Conservation (phyloP, 1,140 invertebrate genomes). For the Chrysoperla carnea region DNA sequence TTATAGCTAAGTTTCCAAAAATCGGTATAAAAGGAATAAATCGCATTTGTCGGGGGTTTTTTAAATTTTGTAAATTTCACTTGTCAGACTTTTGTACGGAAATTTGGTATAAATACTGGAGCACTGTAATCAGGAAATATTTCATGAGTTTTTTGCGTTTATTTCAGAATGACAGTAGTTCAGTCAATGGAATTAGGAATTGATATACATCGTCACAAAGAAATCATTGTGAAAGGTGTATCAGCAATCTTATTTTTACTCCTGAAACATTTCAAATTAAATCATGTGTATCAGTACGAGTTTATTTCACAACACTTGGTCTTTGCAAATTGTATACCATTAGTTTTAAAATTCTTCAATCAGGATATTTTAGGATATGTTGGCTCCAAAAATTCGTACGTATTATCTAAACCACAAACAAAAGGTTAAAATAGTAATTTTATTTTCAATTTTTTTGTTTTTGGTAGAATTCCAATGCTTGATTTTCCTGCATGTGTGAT, state of each 20-base stretch:
- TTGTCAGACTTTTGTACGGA: too few relatives aligned
- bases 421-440: neutral
- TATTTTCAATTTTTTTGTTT: slow-evolving; percentile 1
- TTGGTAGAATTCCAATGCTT: slow-evolving; percentile 66
- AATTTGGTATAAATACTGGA: neutral
- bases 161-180: slow-evolving; percentile 68
- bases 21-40: too few relatives aligned
- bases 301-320: slow-evolving; percentile 98
- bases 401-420: slow-evolving; percentile 3
- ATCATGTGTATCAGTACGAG: slow-evolving; percentile 98
- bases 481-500: slow-evolving; percentile 95
- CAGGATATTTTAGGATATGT: slow-evolving; percentile 95
- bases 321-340: slow-evolving; percentile 97
- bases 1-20: too few relatives aligned
- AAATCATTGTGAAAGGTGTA: slow-evolving; percentile 96
- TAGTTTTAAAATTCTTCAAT: slow-evolving; percentile 98
- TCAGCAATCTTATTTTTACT: slow-evolving; percentile 85
- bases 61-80: too few relatives aligned
- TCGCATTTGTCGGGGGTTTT: too few relatives aligned
- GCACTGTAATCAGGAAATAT: neutral
- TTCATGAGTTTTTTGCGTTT: slow-evolving; percentile 7
- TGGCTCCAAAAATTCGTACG: slow-evolving; percentile 79
- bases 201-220: slow-evolving; percentile 96
- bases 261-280: slow-evolving; percentile 97
- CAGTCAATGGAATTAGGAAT: slow-evolving; percentile 93